Evolutionary conservation across 2,797 vertebrate genomes (phyloP), one percentile per base, ranked within the genome.

Genomic region (Ambastaia sidthimunki): DNA sequence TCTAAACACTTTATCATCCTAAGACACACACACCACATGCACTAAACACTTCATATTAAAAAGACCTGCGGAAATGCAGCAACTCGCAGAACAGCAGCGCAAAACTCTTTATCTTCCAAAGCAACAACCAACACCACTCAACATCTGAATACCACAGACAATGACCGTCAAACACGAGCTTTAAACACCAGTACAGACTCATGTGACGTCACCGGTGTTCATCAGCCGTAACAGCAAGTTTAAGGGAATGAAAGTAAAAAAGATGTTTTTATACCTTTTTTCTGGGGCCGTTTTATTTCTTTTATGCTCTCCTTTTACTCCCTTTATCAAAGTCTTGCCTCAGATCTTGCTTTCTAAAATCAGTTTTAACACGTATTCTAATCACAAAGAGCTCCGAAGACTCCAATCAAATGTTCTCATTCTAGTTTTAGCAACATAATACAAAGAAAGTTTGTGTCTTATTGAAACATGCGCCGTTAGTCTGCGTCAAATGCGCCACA

Each of bases 391-490:
- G 82, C 85, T 84, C 50, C 13, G n/a, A n/a, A 19, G 7, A 31
- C 60, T 78, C 31, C 23, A 54, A 66, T 69, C 73, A 71, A 60
- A 88, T 19, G 9, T 37, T 37, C 10, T 31, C 25, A 34, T 63
- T 63, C 6, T 6, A 11, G 1, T 44, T 44, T 44, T 44, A 9
- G 9, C 9, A 44, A 44, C 37, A 41, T 41, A 19, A 59, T 59
- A 11, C 54, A 12, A 59, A n/a, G 21, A 47, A 57, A 89, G 85
- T 83, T 79, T 83, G 86, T 86, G 87, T 88, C 87, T 89, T 80
- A 90, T 88, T 92, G 82, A 85, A 89, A 90, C 84, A 83, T 82
- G 72, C 48, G 59, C 85, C 67, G 82, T 88, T 82, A 80, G 85
- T 76, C 86, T 86, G 62, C 67, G 50, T 85, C 87, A 88, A 88